These are phyloP conservation scores for Muntiacus muntjak DNA, from an alignment of 2,113 vertebrate genomes.

Conservation along the genomic window DNA sequence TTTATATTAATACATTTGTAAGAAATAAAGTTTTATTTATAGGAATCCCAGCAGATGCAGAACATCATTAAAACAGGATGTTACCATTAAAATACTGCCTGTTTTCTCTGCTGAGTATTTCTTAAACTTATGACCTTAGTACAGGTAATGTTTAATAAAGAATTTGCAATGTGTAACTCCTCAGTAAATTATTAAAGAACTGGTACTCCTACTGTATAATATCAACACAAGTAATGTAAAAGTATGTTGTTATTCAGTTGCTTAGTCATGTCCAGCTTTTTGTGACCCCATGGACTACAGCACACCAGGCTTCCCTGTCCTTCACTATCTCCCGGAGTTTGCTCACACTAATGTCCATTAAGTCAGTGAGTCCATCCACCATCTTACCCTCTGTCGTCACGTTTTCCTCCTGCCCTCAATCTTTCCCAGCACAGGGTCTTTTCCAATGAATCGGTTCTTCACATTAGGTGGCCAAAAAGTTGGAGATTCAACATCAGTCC, in stretches of 20 bases:
- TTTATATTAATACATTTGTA: background rate
- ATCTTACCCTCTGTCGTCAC: background rate
- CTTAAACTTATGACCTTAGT: conserved; percentile 10
- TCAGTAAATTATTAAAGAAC: conserved; percentile 54
- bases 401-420: background rate
- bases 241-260: background rate
- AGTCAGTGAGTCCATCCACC: background rate
- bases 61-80: background rate
- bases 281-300: background rate
- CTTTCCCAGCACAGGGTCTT: background rate
- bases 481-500: background rate
- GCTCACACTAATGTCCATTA: background rate
- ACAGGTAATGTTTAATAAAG: conserved; percentile 50
- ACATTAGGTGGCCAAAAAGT: background rate
- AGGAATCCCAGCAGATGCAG: background rate
- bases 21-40: background rate
- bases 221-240: conserved; percentile 1
- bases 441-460: background rate
- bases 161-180: conserved; percentile 31
- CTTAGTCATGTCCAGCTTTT: background rate
- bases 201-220: conserved; percentile 1
- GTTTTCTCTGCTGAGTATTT: background rate
- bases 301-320: background rate
- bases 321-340: background rate
- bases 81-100: conserved; percentile 3